Evolutionary conservation across 2,888 invertebrate species (phyloP).

Genomic region (Cyrtodaria siliqua): DNA sequence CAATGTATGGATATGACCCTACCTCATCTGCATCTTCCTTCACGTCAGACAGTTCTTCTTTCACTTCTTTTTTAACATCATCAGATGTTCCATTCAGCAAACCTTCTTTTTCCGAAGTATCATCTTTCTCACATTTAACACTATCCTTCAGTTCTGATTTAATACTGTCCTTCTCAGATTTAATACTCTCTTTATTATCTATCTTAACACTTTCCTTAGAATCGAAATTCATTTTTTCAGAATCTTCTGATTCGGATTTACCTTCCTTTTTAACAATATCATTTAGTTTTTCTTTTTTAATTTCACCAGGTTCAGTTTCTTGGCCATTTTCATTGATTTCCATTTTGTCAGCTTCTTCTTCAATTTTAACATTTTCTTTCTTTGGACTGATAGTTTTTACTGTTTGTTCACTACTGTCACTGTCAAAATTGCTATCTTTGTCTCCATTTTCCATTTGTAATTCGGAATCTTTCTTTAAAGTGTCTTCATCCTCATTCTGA

Average conservation of each 20-base stretch:
- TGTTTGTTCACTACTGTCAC: too few relatives aligned
- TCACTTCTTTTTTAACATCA: constrained; percentile 11
- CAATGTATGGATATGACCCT: neutral
- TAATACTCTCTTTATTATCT: constrained; percentile 35
- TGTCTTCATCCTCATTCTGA: constrained; percentile 33
- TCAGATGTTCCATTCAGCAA: neutral
- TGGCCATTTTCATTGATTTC: constrained; percentile 85
- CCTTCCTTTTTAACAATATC: constrained; percentile 48
- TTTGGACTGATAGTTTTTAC: constrained; percentile 73
- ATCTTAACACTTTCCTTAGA: constrained; percentile 32
- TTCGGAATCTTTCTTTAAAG: too few relatives aligned
- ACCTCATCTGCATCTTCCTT: constrained; percentile 33
- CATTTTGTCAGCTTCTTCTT: constrained; percentile 85
- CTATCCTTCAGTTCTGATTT: constrained; percentile 48
- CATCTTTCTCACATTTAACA: constrained; percentile 45
- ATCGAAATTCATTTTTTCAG: neutral
- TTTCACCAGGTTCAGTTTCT: constrained; percentile 74
- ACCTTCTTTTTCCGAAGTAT: constrained; percentile 27
- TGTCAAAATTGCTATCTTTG: too few relatives aligned
- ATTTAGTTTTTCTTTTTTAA: constrained; percentile 53
- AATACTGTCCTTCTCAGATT: constrained; percentile 15
- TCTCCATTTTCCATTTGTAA: too few relatives aligned
- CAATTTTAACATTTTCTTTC: constrained; percentile 80
- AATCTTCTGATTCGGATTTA: neutral
- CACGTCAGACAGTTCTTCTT: constrained; percentile 32